Evolutionary conservation across 2,888 invertebrate species (phyloP).

Genomic region (Synergus laeviventris): DNA sequence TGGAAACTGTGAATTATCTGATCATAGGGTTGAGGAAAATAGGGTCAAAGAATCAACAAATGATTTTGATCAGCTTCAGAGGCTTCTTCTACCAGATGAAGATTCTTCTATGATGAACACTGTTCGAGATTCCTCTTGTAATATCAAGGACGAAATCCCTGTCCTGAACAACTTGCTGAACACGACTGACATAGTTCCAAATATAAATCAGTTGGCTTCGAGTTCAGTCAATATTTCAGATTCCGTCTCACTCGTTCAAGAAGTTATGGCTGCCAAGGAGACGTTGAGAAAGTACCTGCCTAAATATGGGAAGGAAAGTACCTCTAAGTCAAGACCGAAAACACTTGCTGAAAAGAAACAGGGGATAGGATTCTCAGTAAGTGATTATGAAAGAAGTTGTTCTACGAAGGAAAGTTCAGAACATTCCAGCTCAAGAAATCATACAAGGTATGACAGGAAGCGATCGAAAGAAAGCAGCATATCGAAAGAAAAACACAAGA

Average conservation of each 20-base stretch:
- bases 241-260: constrained; percentile 51
- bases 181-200: constrained; percentile 21
- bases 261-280: constrained; percentile 73
- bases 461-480: constrained; percentile 34
- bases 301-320: constrained; percentile 52
- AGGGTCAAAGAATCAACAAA: constrained; percentile 10
- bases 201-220: not conserved
- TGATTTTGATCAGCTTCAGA: not conserved
- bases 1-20: not conserved
- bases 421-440: constrained; percentile 22
- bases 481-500: constrained; percentile 21
- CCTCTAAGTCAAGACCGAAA: constrained; percentile 58
- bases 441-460: constrained; percentile 36
- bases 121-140: constrained; percentile 14
- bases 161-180: constrained; percentile 38
- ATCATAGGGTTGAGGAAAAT: not conserved
- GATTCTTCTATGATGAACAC: constrained; percentile 44
- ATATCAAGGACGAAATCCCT: constrained; percentile 36
- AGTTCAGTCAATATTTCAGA: not conserved
- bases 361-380: constrained; percentile 54
- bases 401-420: constrained; percentile 8
- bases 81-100: constrained; percentile 30
- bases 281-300: constrained; percentile 67
- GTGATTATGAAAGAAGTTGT: constrained; percentile 14
- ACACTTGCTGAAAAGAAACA: constrained; percentile 66